Base-by-base conservation (phyloP, 2,797 vertebrate species). In the Sebastes minor region DNA sequence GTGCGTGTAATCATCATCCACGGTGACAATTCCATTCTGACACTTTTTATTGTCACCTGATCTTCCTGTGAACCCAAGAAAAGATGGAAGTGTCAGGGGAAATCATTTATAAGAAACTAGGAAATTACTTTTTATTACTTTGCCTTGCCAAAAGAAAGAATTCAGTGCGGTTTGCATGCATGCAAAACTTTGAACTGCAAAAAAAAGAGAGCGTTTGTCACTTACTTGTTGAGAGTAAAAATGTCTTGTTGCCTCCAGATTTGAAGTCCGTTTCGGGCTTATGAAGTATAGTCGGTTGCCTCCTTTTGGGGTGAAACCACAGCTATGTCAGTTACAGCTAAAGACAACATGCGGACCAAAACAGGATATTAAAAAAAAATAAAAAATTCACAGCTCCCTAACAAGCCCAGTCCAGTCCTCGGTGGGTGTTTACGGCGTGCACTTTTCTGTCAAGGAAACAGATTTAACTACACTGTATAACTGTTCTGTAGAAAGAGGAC, bases 301-400 rank as follows among this genome's bases (percentile, higher is more conserved):
- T 91, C 71, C 77, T 87, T 65, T 65, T 65, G 68, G 88, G 88
- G 78, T 86, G 88, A 92, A 93, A 93, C 88, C 91, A 91, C 90
- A 92, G 86, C 82, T 91, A 91, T 91, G 89, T 85, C 76, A 90
- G 87, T 77, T 88, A 71, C 84, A 88, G 82, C 89, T 94, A 78
- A 90, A 91, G 84, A 88, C 86, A 89, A 93, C 89, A 86, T 72
- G 76, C 7, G 74, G 87, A 82, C 89, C 82, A 88, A 89, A 93
- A 90, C 90, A 90, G 91, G 88, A 90, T 86, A 86, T 91, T 88
- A 81, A 85, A 85, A 83, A 83, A 25, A 42, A 64, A 64, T 83
- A 25, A 64, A 38, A 87, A 87, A 77, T 89, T 91, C 79, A 91
- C 86, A 86, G 86, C 86, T 93, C 86, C 76, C 61, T 85, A 88